These are phyloP conservation scores for Gymnosoma rotundatum DNA, from an alignment of 2,888 invertebrate species.

Conservation along the genomic window DNA sequence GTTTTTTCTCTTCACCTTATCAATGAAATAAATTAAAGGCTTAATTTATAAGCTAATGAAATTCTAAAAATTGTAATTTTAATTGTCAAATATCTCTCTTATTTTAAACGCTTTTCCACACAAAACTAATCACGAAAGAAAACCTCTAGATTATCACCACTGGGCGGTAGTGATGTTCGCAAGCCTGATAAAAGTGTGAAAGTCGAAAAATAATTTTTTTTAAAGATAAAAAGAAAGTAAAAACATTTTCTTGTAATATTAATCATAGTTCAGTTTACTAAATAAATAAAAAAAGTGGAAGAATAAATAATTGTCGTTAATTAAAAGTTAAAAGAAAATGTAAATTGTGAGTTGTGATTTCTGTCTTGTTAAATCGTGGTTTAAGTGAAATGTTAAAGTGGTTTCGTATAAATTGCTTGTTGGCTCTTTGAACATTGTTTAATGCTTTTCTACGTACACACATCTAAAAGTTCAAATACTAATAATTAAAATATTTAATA, in stretches of 20 bases:
- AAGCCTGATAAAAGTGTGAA: slow-evolving; percentile 52
- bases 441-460: slow-evolving; percentile 27
- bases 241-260: slow-evolving; percentile 31
- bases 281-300: slow-evolving; percentile 11
- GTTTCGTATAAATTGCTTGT: slow-evolving; percentile 44
- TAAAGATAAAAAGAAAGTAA: slow-evolving; percentile 18
- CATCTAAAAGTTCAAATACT: slow-evolving; percentile 32
- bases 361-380: slow-evolving; percentile 52
- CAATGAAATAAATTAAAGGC: too few relatives aligned
- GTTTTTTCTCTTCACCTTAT: too few relatives aligned
- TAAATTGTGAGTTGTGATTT: slow-evolving; percentile 34
- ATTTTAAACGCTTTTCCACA: too few relatives aligned
- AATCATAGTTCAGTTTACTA: slow-evolving; percentile 20
- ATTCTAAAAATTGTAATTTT: too few relatives aligned
- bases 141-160: background rate
- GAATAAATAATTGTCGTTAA: background rate
- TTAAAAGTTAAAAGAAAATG: background rate
- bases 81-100: too few relatives aligned
- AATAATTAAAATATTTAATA: slow-evolving; percentile 49
- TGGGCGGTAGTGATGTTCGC: slow-evolving; percentile 50
- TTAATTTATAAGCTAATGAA: too few relatives aligned
- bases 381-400: slow-evolving; percentile 53
- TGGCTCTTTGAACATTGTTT: slow-evolving; percentile 43
- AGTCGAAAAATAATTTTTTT: slow-evolving; percentile 54
- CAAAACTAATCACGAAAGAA: background rate